These are phyloP conservation scores for Acanthosepion lycidas DNA, from an alignment of 2,888 invertebrate genomes.

Conservation along the genomic window DNA sequence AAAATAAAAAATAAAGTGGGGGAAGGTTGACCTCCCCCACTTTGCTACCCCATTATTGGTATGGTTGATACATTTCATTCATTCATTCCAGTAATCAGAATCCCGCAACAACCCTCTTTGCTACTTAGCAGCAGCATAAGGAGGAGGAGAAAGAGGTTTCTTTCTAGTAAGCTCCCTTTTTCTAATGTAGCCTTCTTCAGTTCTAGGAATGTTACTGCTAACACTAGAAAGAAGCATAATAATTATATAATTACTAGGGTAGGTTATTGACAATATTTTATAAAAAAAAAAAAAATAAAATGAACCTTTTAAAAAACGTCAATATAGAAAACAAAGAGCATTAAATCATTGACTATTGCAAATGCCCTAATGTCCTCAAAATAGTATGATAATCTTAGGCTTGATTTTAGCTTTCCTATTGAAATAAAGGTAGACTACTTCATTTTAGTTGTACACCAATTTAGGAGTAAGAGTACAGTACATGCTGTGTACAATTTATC, in stretches of 20 bases:
- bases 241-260: not conserved
- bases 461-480: not conserved
- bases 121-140: slow-evolving; percentile 16
- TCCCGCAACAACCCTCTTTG: not conserved
- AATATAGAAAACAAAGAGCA: not conserved
- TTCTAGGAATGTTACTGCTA: not conserved
- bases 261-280: not conserved
- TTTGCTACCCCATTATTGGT: not conserved
- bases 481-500: not conserved
- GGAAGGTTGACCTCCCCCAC: not conserved
- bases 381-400: not conserved
- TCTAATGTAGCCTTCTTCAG: slow-evolving; percentile 17
- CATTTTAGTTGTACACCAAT: not conserved
- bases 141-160: not conserved
- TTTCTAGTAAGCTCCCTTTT: slow-evolving; percentile 8
- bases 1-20: no score
- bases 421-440: not conserved
- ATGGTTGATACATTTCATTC: slow-evolving; percentile 8
- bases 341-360: not conserved
- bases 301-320: not conserved
- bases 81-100: not conserved
- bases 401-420: not conserved
- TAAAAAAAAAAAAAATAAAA: not conserved
- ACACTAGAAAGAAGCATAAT: not conserved
- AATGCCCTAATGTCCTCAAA: not conserved